Evolutionary conservation across 2,888 invertebrate genomes (phyloP), one percentile per base, ranked within the genome.

Genomic region (Hirtodrosophila cameraria): DNA sequence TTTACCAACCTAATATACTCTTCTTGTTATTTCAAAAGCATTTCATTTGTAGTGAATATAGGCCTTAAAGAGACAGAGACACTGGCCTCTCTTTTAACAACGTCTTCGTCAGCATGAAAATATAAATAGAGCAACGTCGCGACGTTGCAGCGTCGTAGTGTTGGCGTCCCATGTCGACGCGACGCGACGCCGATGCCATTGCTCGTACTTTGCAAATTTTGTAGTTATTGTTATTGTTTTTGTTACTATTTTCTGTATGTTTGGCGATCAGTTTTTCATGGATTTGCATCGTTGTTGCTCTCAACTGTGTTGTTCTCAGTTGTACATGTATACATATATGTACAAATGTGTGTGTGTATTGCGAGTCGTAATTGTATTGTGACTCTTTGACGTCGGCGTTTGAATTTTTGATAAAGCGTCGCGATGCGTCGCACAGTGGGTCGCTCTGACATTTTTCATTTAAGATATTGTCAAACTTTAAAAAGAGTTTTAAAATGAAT

Each of bases 61-160:
- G 13, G 16, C 7, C 8, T n/a, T n/a, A n/a, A 2, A n/a, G 16
- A 8, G 15, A 42, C 36, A 31, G 59, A 20, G 25, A 16, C n/a
- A 12, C 27, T 39, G 52, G 39, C 28, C 42, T 8, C 59, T 33
- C 43, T 39, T n/a, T n/a, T 18, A 36, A 9, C 28, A 53, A 43
- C 16, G 61, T 57, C 83, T 78, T 80, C 84, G 86, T 78, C 83
- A 78, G 83, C 86, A 79, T 65, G 83, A 78, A 86, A 78, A 86
- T 82, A 68, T 55, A 59, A 58, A 78, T 46, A 57, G 54, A 61
- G 59, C 33, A 45, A 31, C 20, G 48, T 33, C 30, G 12, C 50
- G 46, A 43, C 50, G 67, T 36, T 35, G n/a, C n/a, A 49, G 39
- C 53, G 54, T 42, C 60, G n/a, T n/a, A 18, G 42, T 43, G 46